Evolutionary conservation across 2,113 vertebrate genomes (phyloP), one percentile per base, ranked within the genome.

Genomic region (Ophthalmolycus amberensis): DNA sequence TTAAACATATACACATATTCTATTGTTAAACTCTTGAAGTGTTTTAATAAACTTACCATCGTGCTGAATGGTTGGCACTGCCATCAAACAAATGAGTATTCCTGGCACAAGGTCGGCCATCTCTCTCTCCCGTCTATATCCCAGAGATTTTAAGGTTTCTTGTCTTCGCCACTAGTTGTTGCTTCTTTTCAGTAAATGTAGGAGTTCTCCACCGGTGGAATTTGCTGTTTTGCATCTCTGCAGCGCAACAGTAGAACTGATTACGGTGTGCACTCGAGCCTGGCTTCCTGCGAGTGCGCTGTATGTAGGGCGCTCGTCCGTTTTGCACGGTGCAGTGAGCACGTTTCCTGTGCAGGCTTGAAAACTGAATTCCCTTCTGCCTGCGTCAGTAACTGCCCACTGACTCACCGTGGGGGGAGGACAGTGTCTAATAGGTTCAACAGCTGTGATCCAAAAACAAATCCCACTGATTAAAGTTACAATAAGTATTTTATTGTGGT

Each of bases 1-100:
- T 60, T 15, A 32, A 71, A 59, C 29, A 7, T 27, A 9, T 63
- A 1, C 5, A 25, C 9, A 29, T 18, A 42, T 69, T 16, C 6
- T 29, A 44, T 37, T 38, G 32, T 6, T 58, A 48, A 72, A 37
- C 6, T 29, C 16, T 27, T 3, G 5, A 25, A 29, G 22, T 42
- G 58, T 58, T 32, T 65, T 37, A 6, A 59, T 59, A 9, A 37
- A 90, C 93, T 86, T 86, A 95, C 94, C 83, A 1, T 80, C 74
- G 27, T 82, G 70, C 79, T 95, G 93, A 79, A 85, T 58, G 22
- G 88, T 85, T 40, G 80, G 87, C 15, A 73, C 42, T n/a, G 88
- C 84, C 86, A 93, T 46, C 16, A 92, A 71, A 80, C 80, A 87
- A 85, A 92, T 63, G 5, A 94, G 64, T 20, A 94, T 65, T 90